phyloP scores from a whole-genome alignment of 2,113 vertebrate species.

The Petromus typicus region DNA sequence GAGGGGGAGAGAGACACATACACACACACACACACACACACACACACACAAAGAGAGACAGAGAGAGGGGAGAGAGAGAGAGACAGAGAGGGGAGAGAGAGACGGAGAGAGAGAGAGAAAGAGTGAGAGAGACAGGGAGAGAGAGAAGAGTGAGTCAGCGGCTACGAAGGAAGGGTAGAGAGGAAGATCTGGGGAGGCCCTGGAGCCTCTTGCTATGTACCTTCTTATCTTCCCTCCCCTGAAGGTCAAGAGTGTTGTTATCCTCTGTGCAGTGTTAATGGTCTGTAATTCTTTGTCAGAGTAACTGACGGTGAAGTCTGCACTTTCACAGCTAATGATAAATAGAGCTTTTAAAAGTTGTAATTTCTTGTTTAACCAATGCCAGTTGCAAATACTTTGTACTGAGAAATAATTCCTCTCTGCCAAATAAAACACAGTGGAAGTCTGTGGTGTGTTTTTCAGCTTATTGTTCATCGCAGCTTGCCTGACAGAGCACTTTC shows the following conservation, averaged over 20 bases:
- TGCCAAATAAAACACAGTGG: constrained; percentile 88
- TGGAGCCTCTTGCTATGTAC: not conserved
- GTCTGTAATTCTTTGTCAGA: constrained; percentile 83
- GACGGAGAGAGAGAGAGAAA: not conserved
- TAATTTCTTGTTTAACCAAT: constrained; percentile 87
- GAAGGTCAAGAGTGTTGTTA: constrained; percentile 16
- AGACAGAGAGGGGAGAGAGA: not conserved
- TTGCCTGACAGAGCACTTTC: constrained; percentile 88
- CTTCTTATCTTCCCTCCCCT: not conserved
- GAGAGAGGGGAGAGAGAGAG: not conserved
- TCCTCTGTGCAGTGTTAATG: constrained; percentile 12
- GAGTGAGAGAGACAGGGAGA: not conserved
- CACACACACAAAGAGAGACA: no score
- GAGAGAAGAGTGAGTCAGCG: not conserved
- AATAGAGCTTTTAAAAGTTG: constrained; percentile 87
- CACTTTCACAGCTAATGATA: constrained; percentile 85
- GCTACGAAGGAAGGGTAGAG: not conserved
- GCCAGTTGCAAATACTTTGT: constrained; percentile 87
- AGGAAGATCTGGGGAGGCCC: not conserved
- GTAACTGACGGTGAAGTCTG: constrained; percentile 82
- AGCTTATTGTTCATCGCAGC: constrained; percentile 87
- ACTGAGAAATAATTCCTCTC: constrained; percentile 85
- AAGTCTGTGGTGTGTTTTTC: constrained; percentile 87
- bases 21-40: no score
- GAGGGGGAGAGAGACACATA: not conserved